Conservation (phyloP, 2,888 invertebrate genomes). For the Melitaea athalia region DNA sequence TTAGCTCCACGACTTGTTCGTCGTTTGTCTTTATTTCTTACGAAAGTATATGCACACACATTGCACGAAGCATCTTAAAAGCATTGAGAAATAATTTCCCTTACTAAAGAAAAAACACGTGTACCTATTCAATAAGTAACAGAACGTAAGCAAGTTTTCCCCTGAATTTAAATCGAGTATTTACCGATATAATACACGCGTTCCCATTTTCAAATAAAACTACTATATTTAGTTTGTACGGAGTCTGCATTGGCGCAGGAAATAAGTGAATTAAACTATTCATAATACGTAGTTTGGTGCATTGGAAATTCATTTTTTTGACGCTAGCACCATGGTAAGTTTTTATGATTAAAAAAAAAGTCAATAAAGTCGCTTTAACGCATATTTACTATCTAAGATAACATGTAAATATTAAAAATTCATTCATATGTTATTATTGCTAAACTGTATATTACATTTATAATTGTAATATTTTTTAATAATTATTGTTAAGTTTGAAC, state of each 20-base stretch:
- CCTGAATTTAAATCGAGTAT: slow-evolving; percentile 2
- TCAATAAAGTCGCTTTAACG: no score
- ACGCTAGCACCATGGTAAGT: no score
- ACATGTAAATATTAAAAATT: no score
- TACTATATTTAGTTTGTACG: slow-evolving; percentile 1
- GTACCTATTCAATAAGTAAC: not conserved
- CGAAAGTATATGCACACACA: no score
- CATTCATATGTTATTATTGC: no score
- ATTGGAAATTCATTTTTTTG: not conserved
- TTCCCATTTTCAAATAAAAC: not conserved
- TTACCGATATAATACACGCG: not conserved
- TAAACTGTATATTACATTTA: no score
- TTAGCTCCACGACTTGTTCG: no score
- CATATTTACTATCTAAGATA: no score
- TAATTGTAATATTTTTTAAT: no score
- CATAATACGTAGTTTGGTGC: not conserved
- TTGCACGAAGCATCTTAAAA: not conserved
- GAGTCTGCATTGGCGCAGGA: slow-evolving; percentile 12
- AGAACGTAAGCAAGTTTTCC: not conserved
- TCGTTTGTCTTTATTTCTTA: no score
- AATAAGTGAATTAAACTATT: slow-evolving; percentile 21
- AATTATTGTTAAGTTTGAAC: no score
- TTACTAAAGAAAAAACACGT: not conserved
- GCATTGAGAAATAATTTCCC: not conserved
- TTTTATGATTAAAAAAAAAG: no score